A percentile compares a stretch with the other conserved stretches of the same genome.
Evolutionary conservation across 2,888 invertebrate genomes (phyloP).

Genomic region (Nyleta sp.): DNA sequence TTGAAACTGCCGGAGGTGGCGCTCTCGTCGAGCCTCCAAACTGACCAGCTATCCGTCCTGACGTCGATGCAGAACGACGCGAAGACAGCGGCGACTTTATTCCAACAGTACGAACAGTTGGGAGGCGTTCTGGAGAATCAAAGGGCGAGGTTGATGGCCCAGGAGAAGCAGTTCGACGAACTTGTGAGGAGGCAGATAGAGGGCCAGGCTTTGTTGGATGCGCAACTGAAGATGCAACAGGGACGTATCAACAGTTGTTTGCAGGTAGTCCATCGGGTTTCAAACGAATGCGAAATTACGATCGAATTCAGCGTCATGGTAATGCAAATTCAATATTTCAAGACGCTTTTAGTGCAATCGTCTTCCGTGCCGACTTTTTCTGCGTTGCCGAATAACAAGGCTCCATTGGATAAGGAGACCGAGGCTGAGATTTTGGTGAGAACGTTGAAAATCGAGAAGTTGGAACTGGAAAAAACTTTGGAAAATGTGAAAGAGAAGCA

Average conservation of each 20-base stretch:
- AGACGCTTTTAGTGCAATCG: slow-evolving; percentile 76
- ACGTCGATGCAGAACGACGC: slow-evolving; percentile 76
- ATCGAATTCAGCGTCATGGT: background rate
- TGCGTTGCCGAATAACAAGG: slow-evolving; percentile 31
- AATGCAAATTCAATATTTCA: slow-evolving; percentile 30
- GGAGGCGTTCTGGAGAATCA: slow-evolving; percentile 72
- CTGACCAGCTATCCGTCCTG: slow-evolving; percentile 75
- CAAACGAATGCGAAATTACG: too few relatives aligned
- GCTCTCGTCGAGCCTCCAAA: slow-evolving; percentile 67
- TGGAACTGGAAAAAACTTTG: slow-evolving; percentile 74
- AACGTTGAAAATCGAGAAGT: slow-evolving; percentile 75
- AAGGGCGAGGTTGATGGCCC: slow-evolving; percentile 71
- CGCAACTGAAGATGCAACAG: slow-evolving; percentile 77
- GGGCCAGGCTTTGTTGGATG: slow-evolving; percentile 74
- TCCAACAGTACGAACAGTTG: slow-evolving; percentile 75
- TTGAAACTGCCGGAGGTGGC: too few relatives aligned
- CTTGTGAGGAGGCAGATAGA: slow-evolving; percentile 76
- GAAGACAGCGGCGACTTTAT: slow-evolving; percentile 72
- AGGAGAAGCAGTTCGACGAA: slow-evolving; percentile 75
- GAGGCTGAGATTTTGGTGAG: slow-evolving; percentile 70
- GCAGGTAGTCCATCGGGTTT: slow-evolving; percentile 73
- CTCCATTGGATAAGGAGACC: slow-evolving; percentile 58
- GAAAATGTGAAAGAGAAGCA: slow-evolving; percentile 75
- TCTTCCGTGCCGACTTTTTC: slow-evolving; percentile 65
- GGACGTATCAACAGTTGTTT: slow-evolving; percentile 76